These are phyloP conservation scores for Brachyhypopomus occidentalis DNA, from an alignment of 2,113 vertebrate genomes.

Conservation along the genomic window DNA sequence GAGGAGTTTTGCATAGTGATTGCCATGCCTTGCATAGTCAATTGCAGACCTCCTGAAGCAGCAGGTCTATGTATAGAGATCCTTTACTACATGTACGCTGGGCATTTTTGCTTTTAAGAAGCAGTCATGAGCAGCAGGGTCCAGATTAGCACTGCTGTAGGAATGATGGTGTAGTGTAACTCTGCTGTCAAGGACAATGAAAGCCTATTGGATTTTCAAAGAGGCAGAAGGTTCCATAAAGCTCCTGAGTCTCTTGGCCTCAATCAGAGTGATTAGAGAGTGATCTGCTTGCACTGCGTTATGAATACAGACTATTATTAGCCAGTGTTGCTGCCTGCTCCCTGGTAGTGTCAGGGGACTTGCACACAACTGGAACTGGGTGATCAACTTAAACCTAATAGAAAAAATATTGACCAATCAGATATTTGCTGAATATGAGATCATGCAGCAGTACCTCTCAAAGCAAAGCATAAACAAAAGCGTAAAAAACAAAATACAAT, in stretches of 20 bases:
- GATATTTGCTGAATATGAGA: no score
- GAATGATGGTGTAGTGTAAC: constrained; percentile 32
- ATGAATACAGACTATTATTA: constrained; percentile 18
- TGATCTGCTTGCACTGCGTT: constrained; percentile 10
- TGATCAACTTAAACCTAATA: no score
- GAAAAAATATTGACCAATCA: no score
- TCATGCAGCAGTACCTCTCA: not conserved
- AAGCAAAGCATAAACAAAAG: not conserved
- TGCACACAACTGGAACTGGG: not conserved
- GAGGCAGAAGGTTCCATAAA: constrained; percentile 39
- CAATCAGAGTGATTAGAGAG: constrained; percentile 24
- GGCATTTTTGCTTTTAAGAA: constrained; percentile 32
- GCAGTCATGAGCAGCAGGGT: constrained; percentile 23
- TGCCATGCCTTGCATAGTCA: not conserved
- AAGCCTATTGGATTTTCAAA: constrained; percentile 54
- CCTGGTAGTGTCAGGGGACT: constrained; percentile 8
- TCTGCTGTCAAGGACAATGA: constrained; percentile 46
- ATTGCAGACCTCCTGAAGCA: constrained; percentile 7
- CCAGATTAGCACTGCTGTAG: constrained; percentile 37
- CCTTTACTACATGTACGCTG: constrained; percentile 29
- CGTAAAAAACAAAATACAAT: no score
- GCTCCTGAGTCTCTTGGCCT: not conserved
- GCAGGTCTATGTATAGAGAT: constrained; percentile 40
- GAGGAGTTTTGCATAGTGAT: not conserved
- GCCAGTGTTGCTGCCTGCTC: not conserved